phyloP scores from a whole-genome alignment of 2,113 vertebrate species.

The Syngnathus scovelli region DNA sequence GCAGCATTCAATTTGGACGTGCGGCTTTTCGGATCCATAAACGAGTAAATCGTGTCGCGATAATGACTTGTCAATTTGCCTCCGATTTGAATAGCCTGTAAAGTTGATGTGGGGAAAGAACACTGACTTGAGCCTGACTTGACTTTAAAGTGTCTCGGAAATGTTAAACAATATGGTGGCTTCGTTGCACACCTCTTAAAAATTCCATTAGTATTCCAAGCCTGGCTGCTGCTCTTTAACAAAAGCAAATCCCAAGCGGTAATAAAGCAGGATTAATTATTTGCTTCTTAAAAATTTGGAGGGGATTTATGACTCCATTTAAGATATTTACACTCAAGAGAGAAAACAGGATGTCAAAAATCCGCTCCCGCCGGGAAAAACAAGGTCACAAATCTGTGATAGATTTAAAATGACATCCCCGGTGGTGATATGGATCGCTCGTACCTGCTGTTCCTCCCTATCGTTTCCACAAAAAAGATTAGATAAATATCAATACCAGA shows the following conservation, averaged over 20 bases:
- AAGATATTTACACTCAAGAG: neutral
- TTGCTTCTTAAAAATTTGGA: neutral
- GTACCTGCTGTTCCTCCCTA: constrained; percentile 40
- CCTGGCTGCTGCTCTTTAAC: constrained; percentile 28
- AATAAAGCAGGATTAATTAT: constrained; percentile 28
- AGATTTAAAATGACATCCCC: constrained; percentile 31
- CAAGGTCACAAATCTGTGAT: constrained; percentile 13
- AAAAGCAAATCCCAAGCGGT: constrained; percentile 29
- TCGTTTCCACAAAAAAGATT: constrained; percentile 41
- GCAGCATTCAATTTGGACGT: neutral
- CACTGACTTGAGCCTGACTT: neutral
- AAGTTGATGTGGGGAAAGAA: neutral
- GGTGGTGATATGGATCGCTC: constrained; percentile 17
- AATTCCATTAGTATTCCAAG: constrained; percentile 28
- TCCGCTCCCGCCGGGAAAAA: neutral
- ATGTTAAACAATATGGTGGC: neutral
- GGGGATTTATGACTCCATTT: neutral
- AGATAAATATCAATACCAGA: constrained; percentile 51
- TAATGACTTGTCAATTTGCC: neutral
- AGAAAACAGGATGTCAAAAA: neutral
- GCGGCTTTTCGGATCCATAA: neutral
- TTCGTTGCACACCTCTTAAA: constrained; percentile 30
- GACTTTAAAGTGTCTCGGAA: neutral
- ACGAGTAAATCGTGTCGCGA: neutral
- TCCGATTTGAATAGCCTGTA: neutral